These are phyloP conservation scores for Dynastes maya DNA, from an alignment of 2,888 invertebrate genomes.

Conservation along the genomic window DNA sequence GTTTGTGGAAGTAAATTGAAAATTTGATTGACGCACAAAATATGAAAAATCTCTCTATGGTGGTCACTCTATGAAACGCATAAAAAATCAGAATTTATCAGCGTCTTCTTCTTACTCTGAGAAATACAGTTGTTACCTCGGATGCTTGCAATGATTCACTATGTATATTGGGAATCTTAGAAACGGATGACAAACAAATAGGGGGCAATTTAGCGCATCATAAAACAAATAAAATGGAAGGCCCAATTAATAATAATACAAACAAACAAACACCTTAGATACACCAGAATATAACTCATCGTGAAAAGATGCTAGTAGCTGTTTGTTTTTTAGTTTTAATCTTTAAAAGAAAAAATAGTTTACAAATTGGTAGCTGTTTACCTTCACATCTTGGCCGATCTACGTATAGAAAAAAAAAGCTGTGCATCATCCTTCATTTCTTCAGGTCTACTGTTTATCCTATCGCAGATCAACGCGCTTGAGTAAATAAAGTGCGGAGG, in stretches of 20 bases:
- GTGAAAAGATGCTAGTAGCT: background rate
- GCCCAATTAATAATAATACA: background rate
- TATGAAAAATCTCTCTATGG: too few species aligned
- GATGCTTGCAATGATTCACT: too few species aligned
- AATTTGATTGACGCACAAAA: too few species aligned
- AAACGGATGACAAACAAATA: too few species aligned
- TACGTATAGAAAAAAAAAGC: background rate
- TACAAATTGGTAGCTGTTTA: background rate
- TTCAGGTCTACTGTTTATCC: background rate
- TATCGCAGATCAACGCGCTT: background rate
- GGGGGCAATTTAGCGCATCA: background rate
- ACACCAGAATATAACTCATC: background rate
- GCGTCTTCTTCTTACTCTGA: too few species aligned
- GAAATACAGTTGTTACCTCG: too few species aligned
- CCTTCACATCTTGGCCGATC: background rate
- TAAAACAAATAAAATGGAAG: background rate
- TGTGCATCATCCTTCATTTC: constrained; percentile 10
- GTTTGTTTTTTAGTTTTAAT: constrained; percentile 6
- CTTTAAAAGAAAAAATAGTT: background rate
- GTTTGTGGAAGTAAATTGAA: too few species aligned
- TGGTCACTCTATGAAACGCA: too few species aligned
- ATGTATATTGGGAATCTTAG: too few species aligned
- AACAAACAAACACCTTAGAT: background rate
- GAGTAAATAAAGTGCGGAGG: background rate
- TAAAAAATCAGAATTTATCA: too few species aligned